These are phyloP conservation scores for Pammene aurita DNA, from an alignment of 2,888 invertebrate genomes.

Conservation along the genomic window DNA sequence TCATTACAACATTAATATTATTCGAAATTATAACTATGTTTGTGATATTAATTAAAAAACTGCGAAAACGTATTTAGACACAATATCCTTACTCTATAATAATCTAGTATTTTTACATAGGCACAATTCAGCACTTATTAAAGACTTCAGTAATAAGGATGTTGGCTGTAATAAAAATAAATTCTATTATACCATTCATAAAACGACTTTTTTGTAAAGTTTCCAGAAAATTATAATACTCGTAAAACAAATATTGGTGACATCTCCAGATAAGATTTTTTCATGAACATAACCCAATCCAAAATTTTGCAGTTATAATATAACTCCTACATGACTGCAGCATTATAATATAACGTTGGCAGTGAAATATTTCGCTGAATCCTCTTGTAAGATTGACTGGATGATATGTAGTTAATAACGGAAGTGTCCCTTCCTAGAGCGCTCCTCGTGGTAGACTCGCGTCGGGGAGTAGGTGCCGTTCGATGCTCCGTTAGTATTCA, in stretches of 20 bases:
- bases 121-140: not conserved
- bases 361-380: constrained; percentile 9
- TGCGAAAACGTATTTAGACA: constrained; percentile 1
- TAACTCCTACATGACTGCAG: not conserved
- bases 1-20: constrained; percentile 29
- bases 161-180: too few species aligned
- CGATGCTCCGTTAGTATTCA: constrained; percentile 83
- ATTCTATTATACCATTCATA: too few species aligned
- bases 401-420: constrained; percentile 82
- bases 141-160: too few species aligned
- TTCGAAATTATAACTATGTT: constrained; percentile 1
- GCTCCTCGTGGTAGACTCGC: constrained; percentile 91
- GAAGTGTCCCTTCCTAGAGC: constrained; percentile 91
- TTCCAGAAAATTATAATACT: too few species aligned
- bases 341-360: not conserved
- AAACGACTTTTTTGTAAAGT: too few species aligned
- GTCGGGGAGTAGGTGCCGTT: constrained; percentile 91
- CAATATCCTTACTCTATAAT: not conserved
- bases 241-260: too few species aligned
- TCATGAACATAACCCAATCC: too few species aligned
- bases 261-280: too few species aligned
- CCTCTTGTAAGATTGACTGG: constrained; percentile 3
- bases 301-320: too few species aligned
- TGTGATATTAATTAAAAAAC: constrained; percentile 3
- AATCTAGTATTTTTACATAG: not conserved